Percentiles rank a stretch among this genome's conserved stretches.
Conservation (phyloP, 2,888 invertebrate species). For the Sphaerolaimus hirsutus region DNA sequence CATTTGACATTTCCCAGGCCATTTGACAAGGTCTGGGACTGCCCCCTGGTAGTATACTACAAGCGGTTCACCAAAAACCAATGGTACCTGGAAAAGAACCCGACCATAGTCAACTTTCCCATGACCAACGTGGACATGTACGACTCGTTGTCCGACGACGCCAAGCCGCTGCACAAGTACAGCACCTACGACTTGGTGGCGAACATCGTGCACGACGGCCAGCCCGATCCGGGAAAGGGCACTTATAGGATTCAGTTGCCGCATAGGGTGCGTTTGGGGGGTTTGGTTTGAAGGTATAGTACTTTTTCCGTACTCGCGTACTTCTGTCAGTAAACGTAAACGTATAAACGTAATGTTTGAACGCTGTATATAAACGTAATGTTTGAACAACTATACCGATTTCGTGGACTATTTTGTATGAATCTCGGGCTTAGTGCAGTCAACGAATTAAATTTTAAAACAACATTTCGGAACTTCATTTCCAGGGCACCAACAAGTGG, state of each 20-base stretch:
- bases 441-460: no score
- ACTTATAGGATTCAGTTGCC: slow-evolving; percentile 78
- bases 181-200: slow-evolving; percentile 90
- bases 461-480: no score
- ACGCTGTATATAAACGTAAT: no score
- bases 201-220: slow-evolving; percentile 94
- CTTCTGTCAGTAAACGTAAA: no score
- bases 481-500: slow-evolving; percentile 43
- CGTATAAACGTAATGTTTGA: no score
- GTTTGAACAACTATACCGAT: no score
- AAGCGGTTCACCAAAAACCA: slow-evolving; percentile 96
- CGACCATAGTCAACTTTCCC: slow-evolving; percentile 97
- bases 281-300: background rate
- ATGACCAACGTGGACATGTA: slow-evolving; percentile 92
- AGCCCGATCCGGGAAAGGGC: slow-evolving; percentile 54
- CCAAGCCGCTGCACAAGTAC: slow-evolving; percentile 37
- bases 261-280: slow-evolving; percentile 38
- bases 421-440: no score
- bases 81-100: slow-evolving; percentile 95
- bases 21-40: no score
- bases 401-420: no score
- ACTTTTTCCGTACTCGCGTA: background rate
- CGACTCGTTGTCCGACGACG: slow-evolving; percentile 66
- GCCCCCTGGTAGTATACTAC: no score
- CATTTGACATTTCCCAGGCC: no score